Evolutionary conservation across 2,888 invertebrate genomes (phyloP), one percentile per base, ranked within the genome.

Genomic region (Mesodorylaimus sp.): DNA sequence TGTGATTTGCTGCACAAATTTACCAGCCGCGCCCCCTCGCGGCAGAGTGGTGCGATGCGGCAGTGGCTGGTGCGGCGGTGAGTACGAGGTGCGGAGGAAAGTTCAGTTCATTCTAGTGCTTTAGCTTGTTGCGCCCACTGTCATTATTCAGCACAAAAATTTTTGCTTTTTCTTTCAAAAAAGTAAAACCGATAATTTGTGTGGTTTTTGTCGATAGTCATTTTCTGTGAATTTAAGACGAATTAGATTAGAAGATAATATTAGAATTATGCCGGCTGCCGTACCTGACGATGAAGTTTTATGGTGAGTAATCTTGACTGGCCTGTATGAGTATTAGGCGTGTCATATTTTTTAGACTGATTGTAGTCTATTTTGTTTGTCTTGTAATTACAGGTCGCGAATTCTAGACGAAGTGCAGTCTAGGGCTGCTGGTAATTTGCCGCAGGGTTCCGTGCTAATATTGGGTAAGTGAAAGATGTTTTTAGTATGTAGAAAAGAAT

Each of bases 381-480:
- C 32, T 32, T 16, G 32, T 47, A 13, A 19, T 48, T 49, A 16
- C 28, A 53, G 51, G 53, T 26, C 44, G n/a, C 28, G 44, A 10
- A 52, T 52, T 16, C 37, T 55, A 19, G 38, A 44, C 38, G 54
- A 53, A 21, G 53, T 51, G 26, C 56, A 54, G 44, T 51, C 50
- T 28, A 38, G 46, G 28, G 48, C 48, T 2, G 10, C 44, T 3
- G 19, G 23, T 16, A 26, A 13, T 21, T 61, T 13, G 51, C 57
- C 46, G 3, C 45, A 48, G 13, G 44, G 39, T 1, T 43, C 51
- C 24, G 23, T 52, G 1, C 28, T 53, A 10, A 45, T 51, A 1
- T 27, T 53, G 5, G 52, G 52, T 51, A 36, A 38, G 50, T 36
- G 5, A n/a, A 24, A 24, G n/a, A 24, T n/a, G 19, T 45, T 45